Evolutionary conservation across 2,888 invertebrate species (phyloP), one percentile per base, ranked within the genome.

Genomic region (Caenorhabditis uteleia): DNA sequence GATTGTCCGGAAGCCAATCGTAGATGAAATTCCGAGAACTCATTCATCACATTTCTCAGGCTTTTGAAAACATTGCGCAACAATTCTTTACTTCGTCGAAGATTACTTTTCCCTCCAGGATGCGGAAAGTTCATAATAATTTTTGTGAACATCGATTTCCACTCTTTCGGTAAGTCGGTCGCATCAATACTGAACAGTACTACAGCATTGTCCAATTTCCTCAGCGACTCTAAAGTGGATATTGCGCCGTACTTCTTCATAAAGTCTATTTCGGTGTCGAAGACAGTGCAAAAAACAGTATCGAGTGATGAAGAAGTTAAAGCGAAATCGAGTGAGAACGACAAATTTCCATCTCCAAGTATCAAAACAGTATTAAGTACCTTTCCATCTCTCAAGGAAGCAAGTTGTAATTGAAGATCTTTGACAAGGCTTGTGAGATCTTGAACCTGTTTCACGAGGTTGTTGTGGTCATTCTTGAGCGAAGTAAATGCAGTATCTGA

Each of bases 101-200:
- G 85, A 77, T 88, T 87, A 82, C 88, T 88, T 83, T 88, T 88
- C 7, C 88, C 88, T 29, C 88, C 88, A 36, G 85, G 85, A 79
- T 88, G 88, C 8, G 88, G 88, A 76, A 89, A 88, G 77, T 89
- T 88, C 82, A 89, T 88, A 48, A 88, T 83, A 34, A 89, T 85
- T 74, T 85, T 84, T 25, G 85, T 78, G 77, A 86, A 88, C 25
- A 40, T 36, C 4, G 40, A 34, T 4, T 27, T 31, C 67, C 66
- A 69, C 5, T 27, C 36, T n/a, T 16, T n/a, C 8, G 65, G 55
- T 3, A 72, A 47, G 16, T 36, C 40, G 0, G 75, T 74, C 1
- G 74, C 75, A 42, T 75, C 75, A 2, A 68, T 57, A 5, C 50
- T 44, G 26, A 72, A 75, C 1, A 48, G 27, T 6, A 74, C 36